phyloP scores from a whole-genome alignment of 2,888 invertebrate genomes.

The Pecten maximus region DNA sequence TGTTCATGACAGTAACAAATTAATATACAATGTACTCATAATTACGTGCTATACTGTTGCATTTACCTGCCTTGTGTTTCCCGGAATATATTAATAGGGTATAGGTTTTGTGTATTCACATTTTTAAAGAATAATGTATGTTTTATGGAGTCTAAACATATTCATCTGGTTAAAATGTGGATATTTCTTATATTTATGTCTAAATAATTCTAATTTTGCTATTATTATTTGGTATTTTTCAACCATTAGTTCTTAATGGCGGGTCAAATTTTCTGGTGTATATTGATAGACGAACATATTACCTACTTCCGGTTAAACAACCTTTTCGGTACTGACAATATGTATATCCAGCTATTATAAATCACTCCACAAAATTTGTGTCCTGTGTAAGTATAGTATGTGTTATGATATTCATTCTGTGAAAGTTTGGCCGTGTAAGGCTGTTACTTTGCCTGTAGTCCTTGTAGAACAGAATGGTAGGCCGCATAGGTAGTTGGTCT shows the following conservation, averaged over 20 bases:
- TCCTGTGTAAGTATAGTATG: background rate
- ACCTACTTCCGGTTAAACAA: background rate
- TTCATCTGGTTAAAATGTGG: background rate
- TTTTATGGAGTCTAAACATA: background rate
- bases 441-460: too few relatives aligned
- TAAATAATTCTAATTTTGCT: background rate
- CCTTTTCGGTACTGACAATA: background rate
- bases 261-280: background rate
- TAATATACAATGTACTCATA: too few relatives aligned
- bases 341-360: background rate
- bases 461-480: too few relatives aligned
- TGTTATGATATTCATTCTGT: too few relatives aligned
- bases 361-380: background rate
- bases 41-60: too few relatives aligned
- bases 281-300: background rate
- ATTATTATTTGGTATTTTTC: background rate
- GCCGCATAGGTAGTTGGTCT: too few relatives aligned
- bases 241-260: background rate
- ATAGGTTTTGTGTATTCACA: background rate
- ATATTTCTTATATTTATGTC: background rate
- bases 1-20: too few relatives aligned
- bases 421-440: too few relatives aligned
- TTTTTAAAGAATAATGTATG: background rate
- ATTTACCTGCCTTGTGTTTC: background rate
- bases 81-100: background rate